Conservation (phyloP, 2,113 vertebrate genomes). For the Shinisaurus crocodilurus region DNA sequence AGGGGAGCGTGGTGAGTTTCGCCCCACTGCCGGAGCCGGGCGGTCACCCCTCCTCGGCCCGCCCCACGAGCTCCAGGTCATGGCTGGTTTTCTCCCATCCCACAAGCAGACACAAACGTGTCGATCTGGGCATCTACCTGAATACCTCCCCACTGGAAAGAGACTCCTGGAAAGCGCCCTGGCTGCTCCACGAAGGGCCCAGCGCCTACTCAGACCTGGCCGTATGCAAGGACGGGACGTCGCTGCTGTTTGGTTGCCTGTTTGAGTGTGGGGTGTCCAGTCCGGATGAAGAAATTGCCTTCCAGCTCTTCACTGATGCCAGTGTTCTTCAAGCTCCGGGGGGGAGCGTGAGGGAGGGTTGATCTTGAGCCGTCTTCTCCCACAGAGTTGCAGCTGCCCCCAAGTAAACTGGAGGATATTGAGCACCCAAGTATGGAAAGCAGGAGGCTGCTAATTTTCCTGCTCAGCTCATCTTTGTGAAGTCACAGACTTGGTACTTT, state of each 20-base stretch:
- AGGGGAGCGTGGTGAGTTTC: constrained; percentile 92
- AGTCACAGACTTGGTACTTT: no score
- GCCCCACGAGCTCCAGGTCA: rapidly evolving
- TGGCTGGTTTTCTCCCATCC: constrained; percentile 95
- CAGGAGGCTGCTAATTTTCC: no score
- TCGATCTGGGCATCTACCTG: constrained; percentile 87
- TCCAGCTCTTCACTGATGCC: constrained; percentile 62
- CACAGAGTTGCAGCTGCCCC: neutral
- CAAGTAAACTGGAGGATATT: neutral
- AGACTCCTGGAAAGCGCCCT: constrained; percentile 78
- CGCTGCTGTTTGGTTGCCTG: constrained; percentile 83
- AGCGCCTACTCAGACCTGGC: constrained; percentile 92
- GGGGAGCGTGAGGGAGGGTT: neutral
- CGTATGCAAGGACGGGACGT: constrained; percentile 67
- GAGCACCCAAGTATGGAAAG: neutral
- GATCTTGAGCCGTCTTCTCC: neutral
- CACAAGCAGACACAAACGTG: constrained; percentile 72
- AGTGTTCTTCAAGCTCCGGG: constrained; percentile 57
- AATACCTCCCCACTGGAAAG: constrained; percentile 79
- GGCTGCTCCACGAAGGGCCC: constrained; percentile 84
- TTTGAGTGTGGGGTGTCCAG: constrained; percentile 83
- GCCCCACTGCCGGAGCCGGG: constrained; percentile 3
- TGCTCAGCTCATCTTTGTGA: no score
- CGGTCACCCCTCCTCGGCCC: rapidly evolving
- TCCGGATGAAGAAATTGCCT: constrained; percentile 69